Conservation (phyloP, 2,797 vertebrate species). For the Labeo calbasu region DNA sequence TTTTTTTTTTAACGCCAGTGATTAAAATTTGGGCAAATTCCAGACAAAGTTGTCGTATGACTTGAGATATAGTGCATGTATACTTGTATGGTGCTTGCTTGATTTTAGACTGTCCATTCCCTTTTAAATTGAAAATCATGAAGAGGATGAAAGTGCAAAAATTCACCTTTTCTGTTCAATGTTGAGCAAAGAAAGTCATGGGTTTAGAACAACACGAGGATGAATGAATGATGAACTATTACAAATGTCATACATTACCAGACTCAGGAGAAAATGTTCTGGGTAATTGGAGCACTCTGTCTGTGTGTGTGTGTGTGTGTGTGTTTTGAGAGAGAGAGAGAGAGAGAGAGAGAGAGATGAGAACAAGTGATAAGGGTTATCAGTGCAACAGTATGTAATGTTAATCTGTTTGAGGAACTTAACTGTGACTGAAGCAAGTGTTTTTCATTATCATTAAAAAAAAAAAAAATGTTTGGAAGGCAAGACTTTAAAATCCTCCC, state of each 20-base stretch:
- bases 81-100: neutral
- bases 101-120: neutral
- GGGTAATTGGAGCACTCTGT: neutral
- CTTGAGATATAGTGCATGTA: neutral
- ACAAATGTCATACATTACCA: neutral
- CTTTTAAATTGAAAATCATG: neutral
- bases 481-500: constrained; percentile 10
- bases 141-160: neutral
- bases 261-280: neutral
- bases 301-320: constrained; percentile 59
- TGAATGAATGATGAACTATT: neutral
- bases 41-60: neutral
- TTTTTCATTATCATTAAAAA: constrained; percentile 7
- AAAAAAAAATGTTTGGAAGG: constrained; percentile 9
- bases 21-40: neutral
- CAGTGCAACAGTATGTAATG: constrained; percentile 74
- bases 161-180: neutral
- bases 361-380: constrained; percentile 74
- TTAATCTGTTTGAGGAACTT: constrained; percentile 67
- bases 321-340: constrained; percentile 27
- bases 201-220: neutral
- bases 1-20: neutral
- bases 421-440: constrained; percentile 68
- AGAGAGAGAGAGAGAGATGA: constrained; percentile 61
- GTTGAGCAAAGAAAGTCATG: neutral